Evolutionary conservation across 2,888 invertebrate genomes (phyloP), one percentile per base, ranked within the genome.

Genomic region (Micoletzkya japonica): DNA sequence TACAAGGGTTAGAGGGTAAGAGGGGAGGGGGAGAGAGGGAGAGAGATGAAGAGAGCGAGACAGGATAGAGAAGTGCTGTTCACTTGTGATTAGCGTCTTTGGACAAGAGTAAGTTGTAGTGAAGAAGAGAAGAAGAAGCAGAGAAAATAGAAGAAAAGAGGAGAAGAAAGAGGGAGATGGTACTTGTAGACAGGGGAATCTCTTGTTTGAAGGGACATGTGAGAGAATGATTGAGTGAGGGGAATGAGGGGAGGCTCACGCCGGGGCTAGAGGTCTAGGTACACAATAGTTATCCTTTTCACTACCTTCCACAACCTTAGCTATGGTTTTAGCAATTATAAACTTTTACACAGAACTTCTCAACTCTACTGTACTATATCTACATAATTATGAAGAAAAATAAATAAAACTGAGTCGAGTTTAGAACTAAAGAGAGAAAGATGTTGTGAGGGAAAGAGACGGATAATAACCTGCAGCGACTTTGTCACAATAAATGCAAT

Each of bases 71-170:
- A 44, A 44, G 10, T 44, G n/a, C n/a, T n/a, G n/a, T n/a, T n/a
- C n/a, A n/a, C n/a, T n/a, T n/a, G n/a, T n/a, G n/a, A n/a, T n/a
- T n/a, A n/a, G n/a, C n/a, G n/a, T n/a, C n/a, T n/a, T n/a, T n/a
- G n/a, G 39, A 37, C 39, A 39, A 39, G 59, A 59, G 14, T 59
- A 39, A 59, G 37, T 59, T 39, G 59, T n/a, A 28, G 39, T 20
- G 39, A 59, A 36, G 17, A 63, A 63, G 7, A 50, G 6, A 34
- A 61, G 49, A 49, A 63, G 7, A 32, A 10, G 34, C n/a, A 36
- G 20, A 50, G 50, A 50, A 44, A 44, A 26, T 14, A n/a, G 52
- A 52, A n/a, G 26, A 4, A 50, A 50, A 50, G 50, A 50, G 63
- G 52, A 26, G 26, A n/a, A 39, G 50, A 14, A n/a, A 14, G 6